phyloP scores from a whole-genome alignment of 2,888 invertebrate species.

The Rotaria socialis region DNA sequence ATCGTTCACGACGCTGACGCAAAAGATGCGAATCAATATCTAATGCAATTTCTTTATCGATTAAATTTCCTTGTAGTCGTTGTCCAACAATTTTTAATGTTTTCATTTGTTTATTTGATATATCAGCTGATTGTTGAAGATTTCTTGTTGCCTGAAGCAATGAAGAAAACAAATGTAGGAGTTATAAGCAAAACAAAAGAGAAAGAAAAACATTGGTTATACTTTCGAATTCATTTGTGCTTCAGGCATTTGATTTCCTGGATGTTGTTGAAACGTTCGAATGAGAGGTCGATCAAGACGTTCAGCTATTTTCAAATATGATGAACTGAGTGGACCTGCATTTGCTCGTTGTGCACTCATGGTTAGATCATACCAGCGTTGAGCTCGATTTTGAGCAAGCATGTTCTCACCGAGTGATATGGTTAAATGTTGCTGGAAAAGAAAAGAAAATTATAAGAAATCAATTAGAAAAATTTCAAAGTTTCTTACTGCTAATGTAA shows the following conservation, averaged over 20 bases:
- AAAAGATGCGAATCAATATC: conserved; percentile 39
- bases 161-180: not conserved
- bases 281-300: conserved; percentile 57
- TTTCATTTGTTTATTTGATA: conserved; percentile 42
- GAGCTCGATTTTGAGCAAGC: conserved; percentile 55
- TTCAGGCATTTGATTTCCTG: conserved; percentile 58
- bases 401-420: conserved; percentile 56
- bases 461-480: not conserved
- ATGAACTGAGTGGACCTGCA: conserved; percentile 55
- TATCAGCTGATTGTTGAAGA: conserved; percentile 36
- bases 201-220: not conserved
- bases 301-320: conserved; percentile 55
- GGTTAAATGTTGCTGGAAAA: conserved; percentile 55
- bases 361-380: conserved; percentile 58
- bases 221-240: conserved; percentile 48
- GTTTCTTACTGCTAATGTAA: not conserved
- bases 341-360: conserved; percentile 55
- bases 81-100: conserved; percentile 45
- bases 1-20: conserved; percentile 41
- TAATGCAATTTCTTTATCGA: conserved; percentile 41
- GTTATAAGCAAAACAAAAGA: not conserved
- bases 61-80: conserved; percentile 39
- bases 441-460: not conserved
- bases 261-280: conserved; percentile 57
- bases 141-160: conserved; percentile 31